These are phyloP conservation scores for Drosophila tanythrix DNA, from an alignment of 2,888 invertebrate genomes.

Conservation along the genomic window DNA sequence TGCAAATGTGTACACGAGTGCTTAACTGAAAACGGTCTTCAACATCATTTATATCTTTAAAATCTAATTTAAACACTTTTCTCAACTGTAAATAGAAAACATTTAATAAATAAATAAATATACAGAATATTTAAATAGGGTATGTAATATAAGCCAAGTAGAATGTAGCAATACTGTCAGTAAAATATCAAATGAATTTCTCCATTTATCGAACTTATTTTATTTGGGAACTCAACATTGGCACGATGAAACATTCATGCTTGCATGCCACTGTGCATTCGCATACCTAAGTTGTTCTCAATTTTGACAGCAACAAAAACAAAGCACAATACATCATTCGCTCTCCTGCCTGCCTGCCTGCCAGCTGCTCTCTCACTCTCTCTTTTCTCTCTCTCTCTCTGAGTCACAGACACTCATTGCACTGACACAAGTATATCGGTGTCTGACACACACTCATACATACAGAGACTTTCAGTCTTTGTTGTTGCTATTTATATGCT, in stretches of 20 bases:
- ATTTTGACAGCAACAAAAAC: constrained; percentile 43
- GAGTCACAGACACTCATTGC: constrained; percentile 27
- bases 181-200: constrained; percentile 46
- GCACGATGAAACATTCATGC: too few relatives aligned
- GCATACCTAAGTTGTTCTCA: constrained; percentile 29
- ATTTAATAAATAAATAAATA: constrained; percentile 1
- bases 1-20: constrained; percentile 31
- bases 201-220: background rate
- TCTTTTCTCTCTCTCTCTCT: constrained; percentile 24
- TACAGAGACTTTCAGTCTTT: constrained; percentile 50
- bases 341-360: constrained; percentile 17
- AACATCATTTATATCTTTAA: constrained; percentile 22
- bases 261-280: constrained; percentile 37
- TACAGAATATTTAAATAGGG: constrained; percentile 19
- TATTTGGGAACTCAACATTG: background rate
- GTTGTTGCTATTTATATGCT: constrained; percentile 65
- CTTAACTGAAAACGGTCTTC: constrained; percentile 28
- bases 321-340: constrained; percentile 23
- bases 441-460: constrained; percentile 19
- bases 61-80: background rate
- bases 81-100: background rate
- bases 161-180: constrained; percentile 43
- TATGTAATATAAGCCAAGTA: constrained; percentile 34
- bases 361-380: constrained; percentile 18
- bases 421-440: constrained; percentile 22